phyloP scores from a whole-genome alignment of 2,797 vertebrate species.

The Silurus lanzhouensis region DNA sequence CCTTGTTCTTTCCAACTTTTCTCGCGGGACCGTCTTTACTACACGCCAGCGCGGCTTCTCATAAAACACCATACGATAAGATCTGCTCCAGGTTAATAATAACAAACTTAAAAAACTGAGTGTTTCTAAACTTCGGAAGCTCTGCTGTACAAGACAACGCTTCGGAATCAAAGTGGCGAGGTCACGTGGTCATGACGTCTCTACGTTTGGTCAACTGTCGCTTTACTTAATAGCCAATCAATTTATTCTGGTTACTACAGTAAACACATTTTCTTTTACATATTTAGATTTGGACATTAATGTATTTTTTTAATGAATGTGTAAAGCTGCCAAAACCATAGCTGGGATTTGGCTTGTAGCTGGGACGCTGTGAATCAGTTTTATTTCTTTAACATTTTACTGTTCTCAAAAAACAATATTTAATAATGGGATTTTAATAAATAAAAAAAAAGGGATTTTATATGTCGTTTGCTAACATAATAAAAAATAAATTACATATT shows the following conservation, averaged over 20 bases:
- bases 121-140: conserved; percentile 32
- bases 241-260: neutral
- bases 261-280: neutral
- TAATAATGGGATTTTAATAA: neutral
- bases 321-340: neutral
- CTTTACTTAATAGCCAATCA: neutral
- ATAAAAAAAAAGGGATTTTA: neutral
- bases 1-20: conserved; percentile 2
- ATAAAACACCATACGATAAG: neutral
- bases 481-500: neutral
- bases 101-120: neutral
- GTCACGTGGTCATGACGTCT: conserved; percentile 40
- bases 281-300: too few species aligned
- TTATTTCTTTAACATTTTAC: too few species aligned
- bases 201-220: neutral
- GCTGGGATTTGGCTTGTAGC: neutral
- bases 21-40: too few species aligned
- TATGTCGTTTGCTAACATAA: neutral
- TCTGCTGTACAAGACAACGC: neutral
- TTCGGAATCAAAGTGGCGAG: conserved; percentile 4
- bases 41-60: neutral
- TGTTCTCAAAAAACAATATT: too few species aligned
- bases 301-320: neutral
- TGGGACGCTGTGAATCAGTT: neutral
- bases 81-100: neutral